Evolutionary conservation across 2,888 invertebrate species (phyloP).

Genomic region (Sarcophaga variegata): DNA sequence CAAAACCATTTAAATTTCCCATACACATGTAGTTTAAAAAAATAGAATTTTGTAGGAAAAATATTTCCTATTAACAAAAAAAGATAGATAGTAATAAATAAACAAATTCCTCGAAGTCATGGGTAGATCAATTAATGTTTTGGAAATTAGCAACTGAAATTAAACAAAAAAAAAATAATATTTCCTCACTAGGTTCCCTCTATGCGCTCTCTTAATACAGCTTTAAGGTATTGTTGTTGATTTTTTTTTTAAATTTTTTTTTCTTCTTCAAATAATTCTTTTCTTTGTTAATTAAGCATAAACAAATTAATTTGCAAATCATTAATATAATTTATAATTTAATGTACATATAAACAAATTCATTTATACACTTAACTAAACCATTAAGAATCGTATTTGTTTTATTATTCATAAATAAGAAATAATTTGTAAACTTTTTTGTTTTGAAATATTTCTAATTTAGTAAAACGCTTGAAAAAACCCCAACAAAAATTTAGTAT

Average conservation of each 20-base stretch:
- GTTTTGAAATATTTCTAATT: constrained; percentile 8
- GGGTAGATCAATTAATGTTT: constrained; percentile 17
- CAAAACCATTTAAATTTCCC: too few species aligned
- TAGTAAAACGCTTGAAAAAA: not conserved
- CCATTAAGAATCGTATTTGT: constrained; percentile 27
- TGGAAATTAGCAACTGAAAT: not conserved
- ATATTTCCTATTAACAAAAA: too few species aligned
- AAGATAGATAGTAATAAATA: constrained; percentile 25
- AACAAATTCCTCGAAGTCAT: constrained; percentile 35
- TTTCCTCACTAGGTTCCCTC: constrained; percentile 3
- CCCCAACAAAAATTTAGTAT: too few species aligned
- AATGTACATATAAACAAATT: constrained; percentile 25
- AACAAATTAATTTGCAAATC: constrained; percentile 56
- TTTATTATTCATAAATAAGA: constrained; percentile 9
- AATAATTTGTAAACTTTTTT: not conserved
- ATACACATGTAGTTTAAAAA: too few species aligned
- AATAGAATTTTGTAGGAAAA: too few species aligned
- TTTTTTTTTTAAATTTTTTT: too few species aligned
- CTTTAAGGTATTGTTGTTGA: constrained; percentile 23
- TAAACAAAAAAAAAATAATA: constrained; percentile 7
- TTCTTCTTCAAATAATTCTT: not conserved
- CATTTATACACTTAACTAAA: constrained; percentile 3
- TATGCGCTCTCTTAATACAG: constrained; percentile 2
- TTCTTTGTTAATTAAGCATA: constrained; percentile 28
- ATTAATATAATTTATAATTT: constrained; percentile 44